phyloP scores from a whole-genome alignment of 2,888 invertebrate genomes.

The Steinernema scapterisci region DNA sequence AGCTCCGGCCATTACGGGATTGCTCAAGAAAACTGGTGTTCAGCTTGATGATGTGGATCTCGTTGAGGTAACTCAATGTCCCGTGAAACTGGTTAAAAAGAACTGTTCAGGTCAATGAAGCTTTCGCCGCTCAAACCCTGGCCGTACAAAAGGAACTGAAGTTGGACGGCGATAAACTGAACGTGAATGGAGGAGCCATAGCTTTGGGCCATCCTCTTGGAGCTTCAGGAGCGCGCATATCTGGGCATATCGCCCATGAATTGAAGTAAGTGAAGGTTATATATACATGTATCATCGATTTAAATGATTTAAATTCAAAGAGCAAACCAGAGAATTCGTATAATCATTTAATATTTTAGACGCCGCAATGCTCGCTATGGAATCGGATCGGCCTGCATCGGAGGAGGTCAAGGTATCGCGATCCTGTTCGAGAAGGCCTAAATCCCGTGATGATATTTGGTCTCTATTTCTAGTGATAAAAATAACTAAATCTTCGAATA shows the following conservation, averaged over 20 bases:
- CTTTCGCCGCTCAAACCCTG: slow-evolving; percentile 91
- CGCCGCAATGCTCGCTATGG: slow-evolving; percentile 74
- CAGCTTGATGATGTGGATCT: slow-evolving; percentile 86
- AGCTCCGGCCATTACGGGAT: slow-evolving; percentile 83
- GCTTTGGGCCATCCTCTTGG: slow-evolving; percentile 65
- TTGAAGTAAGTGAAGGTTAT: slow-evolving; percentile 52
- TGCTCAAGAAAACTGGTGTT: slow-evolving; percentile 80
- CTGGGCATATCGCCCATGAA: slow-evolving; percentile 62
- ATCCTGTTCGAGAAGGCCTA: slow-evolving; percentile 78
- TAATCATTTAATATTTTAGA: slow-evolving; percentile 39
- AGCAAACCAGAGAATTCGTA: not conserved
- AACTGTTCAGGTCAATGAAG: slow-evolving; percentile 80
- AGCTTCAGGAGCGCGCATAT: slow-evolving; percentile 63
- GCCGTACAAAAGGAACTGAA: slow-evolving; percentile 86
- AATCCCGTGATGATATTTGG: not conserved
- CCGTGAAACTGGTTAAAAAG: not conserved
- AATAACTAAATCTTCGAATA: not conserved
- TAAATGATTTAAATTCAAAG: too few relatives aligned
- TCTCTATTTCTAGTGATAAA: not conserved
- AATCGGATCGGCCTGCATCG: slow-evolving; percentile 95
- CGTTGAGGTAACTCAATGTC: slow-evolving; percentile 69
- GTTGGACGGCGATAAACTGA: slow-evolving; percentile 83
- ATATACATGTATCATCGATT: too few relatives aligned
- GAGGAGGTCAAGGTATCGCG: slow-evolving; percentile 97
- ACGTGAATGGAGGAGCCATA: slow-evolving; percentile 75